phyloP scores from a whole-genome alignment of 2,888 invertebrate species.

The Mellilla xanthometata region DNA sequence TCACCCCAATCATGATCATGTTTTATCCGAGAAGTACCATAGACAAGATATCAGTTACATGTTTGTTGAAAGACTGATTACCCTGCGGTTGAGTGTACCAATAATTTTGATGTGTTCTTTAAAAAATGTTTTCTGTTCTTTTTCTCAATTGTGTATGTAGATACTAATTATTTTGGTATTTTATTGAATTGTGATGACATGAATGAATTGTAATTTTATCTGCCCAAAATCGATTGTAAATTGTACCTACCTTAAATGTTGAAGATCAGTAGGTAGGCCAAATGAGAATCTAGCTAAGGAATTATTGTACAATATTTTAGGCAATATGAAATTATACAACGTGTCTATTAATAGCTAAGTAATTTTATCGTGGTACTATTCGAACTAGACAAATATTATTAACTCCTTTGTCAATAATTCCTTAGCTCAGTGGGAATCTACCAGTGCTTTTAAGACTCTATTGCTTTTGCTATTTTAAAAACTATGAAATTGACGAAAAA shows the following conservation, averaged over 20 bases:
- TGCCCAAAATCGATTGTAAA: slow-evolving; percentile 20
- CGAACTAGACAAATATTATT: slow-evolving; percentile 22
- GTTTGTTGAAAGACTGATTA: slow-evolving; percentile 68
- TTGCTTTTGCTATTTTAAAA: slow-evolving; percentile 4
- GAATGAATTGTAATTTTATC: slow-evolving; percentile 22
- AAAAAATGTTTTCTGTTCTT: slow-evolving; percentile 19
- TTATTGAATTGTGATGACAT: slow-evolving; percentile 25
- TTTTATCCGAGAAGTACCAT: slow-evolving; percentile 20
- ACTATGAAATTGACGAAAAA: slow-evolving; percentile 12
- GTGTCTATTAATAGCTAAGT: slow-evolving; percentile 23
- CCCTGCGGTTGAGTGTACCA: slow-evolving; percentile 33
- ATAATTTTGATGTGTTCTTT: slow-evolving; percentile 33
- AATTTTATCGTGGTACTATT: slow-evolving; percentile 20
- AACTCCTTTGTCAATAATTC: slow-evolving; percentile 27
- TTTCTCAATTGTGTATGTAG: slow-evolving; percentile 2
- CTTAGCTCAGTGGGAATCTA: slow-evolving; percentile 19
- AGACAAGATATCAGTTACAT: slow-evolving; percentile 36
- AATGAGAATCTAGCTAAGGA: slow-evolving; percentile 10
- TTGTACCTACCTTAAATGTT: slow-evolving; percentile 4
- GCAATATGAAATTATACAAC: slow-evolving; percentile 20
- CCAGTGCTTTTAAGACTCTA: not conserved
- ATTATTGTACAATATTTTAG: slow-evolving; percentile 19
- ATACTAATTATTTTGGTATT: slow-evolving; percentile 15
- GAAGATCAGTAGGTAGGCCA: slow-evolving; percentile 7
- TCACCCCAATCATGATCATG: slow-evolving; percentile 22